Percentiles rank a stretch among this genome's conserved stretches.
These are phyloP conservation scores for Orthonyx spaldingii DNA, from an alignment of 2,113 vertebrate genomes.

Conservation along the genomic window DNA sequence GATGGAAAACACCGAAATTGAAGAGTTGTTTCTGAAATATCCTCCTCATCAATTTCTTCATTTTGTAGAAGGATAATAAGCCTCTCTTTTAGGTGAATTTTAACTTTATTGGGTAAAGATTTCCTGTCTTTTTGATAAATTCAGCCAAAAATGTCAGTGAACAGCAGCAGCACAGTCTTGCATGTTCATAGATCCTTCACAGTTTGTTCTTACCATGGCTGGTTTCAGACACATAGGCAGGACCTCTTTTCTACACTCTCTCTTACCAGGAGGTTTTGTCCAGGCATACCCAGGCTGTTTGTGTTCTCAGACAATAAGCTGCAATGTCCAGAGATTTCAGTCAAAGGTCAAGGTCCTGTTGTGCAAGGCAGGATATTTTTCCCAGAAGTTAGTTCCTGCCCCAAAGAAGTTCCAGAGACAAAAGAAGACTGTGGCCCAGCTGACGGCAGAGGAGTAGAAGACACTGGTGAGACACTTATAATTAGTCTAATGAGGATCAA, in stretches of 20 bases:
- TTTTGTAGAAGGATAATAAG: background rate
- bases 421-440: background rate
- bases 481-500: slow-evolving; percentile 3
- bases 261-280: background rate
- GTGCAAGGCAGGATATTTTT: background rate
- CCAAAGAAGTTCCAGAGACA: background rate
- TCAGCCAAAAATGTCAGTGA: background rate
- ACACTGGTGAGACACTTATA: background rate
- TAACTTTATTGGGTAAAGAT: slow-evolving; percentile 18
- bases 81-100: background rate
- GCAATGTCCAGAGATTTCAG: background rate
- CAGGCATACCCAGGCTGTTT: background rate
- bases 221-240: background rate
- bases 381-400: background rate
- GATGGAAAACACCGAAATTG: background rate
- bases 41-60: background rate
- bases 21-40: background rate
- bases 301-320: background rate
- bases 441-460: background rate
- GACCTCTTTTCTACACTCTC: background rate
- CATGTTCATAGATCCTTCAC: background rate
- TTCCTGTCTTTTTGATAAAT: slow-evolving; percentile 36
- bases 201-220: background rate
- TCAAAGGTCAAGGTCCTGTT: slow-evolving; percentile 3
- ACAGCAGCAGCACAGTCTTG: background rate